Evolutionary conservation across 2,113 vertebrate species (phyloP), one percentile per base, ranked within the genome.

Genomic region (Calcarius ornatus): DNA sequence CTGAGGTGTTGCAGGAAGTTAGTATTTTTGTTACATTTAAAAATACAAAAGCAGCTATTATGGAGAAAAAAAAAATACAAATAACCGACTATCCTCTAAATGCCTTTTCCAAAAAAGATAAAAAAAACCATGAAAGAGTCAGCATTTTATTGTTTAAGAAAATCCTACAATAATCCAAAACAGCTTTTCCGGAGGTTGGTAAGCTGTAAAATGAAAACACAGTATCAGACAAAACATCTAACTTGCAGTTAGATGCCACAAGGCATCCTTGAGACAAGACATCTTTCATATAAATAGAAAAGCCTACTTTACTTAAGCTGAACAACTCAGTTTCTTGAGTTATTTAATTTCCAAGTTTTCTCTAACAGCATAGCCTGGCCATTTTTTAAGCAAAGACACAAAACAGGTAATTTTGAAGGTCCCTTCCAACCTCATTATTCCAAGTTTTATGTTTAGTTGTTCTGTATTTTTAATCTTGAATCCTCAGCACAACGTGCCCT

Each of bases 401-500:
- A 15, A 42, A 23, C 28, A 89, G 31, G 33, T 35, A 13, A 69
- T 60, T 57, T 35, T 53, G 4, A 63, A 71, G 14, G 25, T 59
- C 15, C 6, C 20, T 87, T 71, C 38, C 35, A 42, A 59, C 2
- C 21, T 27, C 68, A 21, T 64, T 60, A 91, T 47, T 64, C 23
- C 68, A 64, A 3, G 4, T 56, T 88, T 64, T 68, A 45, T 3
- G 7, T 68, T 79, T 27, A 69, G 13, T 8, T 64, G 28, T 59
- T 89, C 33, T 60, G 28, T 16, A 72, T 66, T 75, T 76, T 31
- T 59, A 35, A 76, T 54, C 28, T 31, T 18, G 16, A 89, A 59
- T 47, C 24, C 37, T 30, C 43, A 56, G 16, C 0, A 64, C 5
- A 76, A 20, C 0, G 0, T 23, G 5, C 2, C 13, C 33, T 69